Base-by-base conservation (phyloP, 2,113 vertebrate species). In the Ictalurus punctatus region DNA sequence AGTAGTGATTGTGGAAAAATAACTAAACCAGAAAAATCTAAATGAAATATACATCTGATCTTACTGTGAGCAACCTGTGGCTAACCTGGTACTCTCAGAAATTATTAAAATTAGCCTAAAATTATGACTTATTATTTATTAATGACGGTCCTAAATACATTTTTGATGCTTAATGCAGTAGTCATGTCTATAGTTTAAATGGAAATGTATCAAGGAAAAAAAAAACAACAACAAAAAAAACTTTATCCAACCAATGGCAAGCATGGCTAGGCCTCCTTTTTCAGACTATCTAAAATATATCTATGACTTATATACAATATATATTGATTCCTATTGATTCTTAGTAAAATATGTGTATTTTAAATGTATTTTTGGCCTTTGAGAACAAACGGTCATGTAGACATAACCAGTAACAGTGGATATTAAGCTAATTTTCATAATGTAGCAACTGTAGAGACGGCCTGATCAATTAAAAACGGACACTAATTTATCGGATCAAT, bases 41-140 rank as follows among this genome's bases (percentile, higher is more conserved):
- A 40, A 87, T 71, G 88, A 78, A 89, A 90, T 84, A 37, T 82
- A 93, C 91, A 92, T 21, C 82, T 86, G 85, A 91, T 92, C 78
- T 37, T 91, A 94, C 93, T 94, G 93, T 92, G 82, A 76, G 30
- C 59, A 82, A 76, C 83, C 37, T 67, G 30, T 40, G 9, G 8
- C 63, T 79, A 84, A 74, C 30, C 76, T 80, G 81, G 52, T 81
- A 37, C 76, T 79, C 37, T 88, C 40, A 19, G 12, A 30, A 61
- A 86, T 27, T 6, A 67, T n/a, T 30, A 81, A 61, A 86, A 80
- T 61, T 5, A 91, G 27, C 71, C 80, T 91, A 80, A 61, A 83
- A 83, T 83, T 7, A 84, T 76, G 25, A 44, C 9, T 85, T 73
- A 21, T 74, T 65, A 52, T 76, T 30, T 81, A 79, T 59, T 52